Percentiles rank a stretch among this genome's conserved stretches.
Evolutionary conservation across 2,888 invertebrate genomes (phyloP).

Genomic region (Caenorhabditis japonica): DNA sequence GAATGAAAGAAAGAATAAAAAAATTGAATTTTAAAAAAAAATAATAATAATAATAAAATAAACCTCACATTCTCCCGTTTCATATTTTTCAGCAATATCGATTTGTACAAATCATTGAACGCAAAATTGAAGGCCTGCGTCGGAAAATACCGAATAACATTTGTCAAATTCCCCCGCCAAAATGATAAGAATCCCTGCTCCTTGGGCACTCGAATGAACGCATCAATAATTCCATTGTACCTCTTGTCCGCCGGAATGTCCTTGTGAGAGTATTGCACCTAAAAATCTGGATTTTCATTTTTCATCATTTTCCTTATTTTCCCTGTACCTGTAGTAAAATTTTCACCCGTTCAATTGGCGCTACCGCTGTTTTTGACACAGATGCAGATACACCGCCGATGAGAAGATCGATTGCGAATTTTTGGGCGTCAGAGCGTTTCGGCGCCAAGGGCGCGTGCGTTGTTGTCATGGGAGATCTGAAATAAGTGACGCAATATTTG

Average conservation of each 20-base stretch:
- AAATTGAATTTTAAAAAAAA: too few species aligned
- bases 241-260: conserved; percentile 61
- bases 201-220: conserved; percentile 62
- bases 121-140: conserved; percentile 69
- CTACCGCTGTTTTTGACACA: conserved; percentile 66
- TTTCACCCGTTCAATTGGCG: conserved; percentile 67
- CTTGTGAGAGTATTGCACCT: conserved; percentile 69
- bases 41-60: too few species aligned
- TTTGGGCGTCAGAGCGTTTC: conserved; percentile 46
- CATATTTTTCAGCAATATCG: conserved; percentile 55
- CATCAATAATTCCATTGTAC: conserved; percentile 65
- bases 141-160: conserved; percentile 65
- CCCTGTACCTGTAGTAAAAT: conserved; percentile 59
- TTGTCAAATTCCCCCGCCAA: conserved; percentile 67
- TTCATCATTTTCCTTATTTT: not conserved
- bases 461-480: conserved; percentile 19
- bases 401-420: conserved; percentile 59
- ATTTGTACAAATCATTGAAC: conserved; percentile 67
- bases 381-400: conserved; percentile 65
- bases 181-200: conserved; percentile 66
- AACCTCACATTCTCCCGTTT: conserved; percentile 52
- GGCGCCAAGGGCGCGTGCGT: conserved; percentile 6
- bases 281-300: not conserved
- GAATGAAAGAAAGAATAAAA: not conserved
- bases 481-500: too few species aligned